These are phyloP conservation scores for Ctenodactylus gundi DNA, from an alignment of 2,113 vertebrate species.

Conservation along the genomic window DNA sequence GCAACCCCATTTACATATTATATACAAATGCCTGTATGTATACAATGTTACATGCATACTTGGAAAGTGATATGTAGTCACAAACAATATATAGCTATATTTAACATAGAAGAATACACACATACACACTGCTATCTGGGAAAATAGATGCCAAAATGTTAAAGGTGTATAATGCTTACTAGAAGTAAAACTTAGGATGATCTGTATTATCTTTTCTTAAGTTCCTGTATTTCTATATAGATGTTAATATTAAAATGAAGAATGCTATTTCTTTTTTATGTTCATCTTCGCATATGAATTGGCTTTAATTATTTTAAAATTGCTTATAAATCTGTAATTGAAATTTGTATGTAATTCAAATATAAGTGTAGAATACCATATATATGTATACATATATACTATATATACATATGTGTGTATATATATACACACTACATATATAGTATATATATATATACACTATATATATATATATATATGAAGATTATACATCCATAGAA, in stretches of 20 bases:
- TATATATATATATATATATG: slow-evolving; percentile 2
- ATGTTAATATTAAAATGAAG: neutral
- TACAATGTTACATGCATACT: neutral
- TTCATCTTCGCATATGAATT: neutral
- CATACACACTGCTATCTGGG: neutral
- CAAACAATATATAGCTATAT: neutral
- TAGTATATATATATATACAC: too few relatives aligned
- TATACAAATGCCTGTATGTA: neutral
- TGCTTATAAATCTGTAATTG: neutral
- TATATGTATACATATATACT: too few relatives aligned
- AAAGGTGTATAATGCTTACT: neutral
- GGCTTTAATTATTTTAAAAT: neutral
- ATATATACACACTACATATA: too few relatives aligned
- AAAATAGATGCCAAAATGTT: neutral
- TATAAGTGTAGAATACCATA: neutral
- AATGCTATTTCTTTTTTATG: neutral
- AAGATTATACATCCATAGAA: neutral
- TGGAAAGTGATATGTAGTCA: too few relatives aligned
- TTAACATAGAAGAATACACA: neutral
- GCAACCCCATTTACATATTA: neutral
- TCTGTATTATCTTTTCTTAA: neutral
- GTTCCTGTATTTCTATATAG: neutral
- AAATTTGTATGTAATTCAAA: neutral
- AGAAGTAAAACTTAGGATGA: neutral
- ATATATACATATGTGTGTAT: too few relatives aligned